phyloP scores from a whole-genome alignment of 2,888 invertebrate genomes.

The Tiliacea aurago region DNA sequence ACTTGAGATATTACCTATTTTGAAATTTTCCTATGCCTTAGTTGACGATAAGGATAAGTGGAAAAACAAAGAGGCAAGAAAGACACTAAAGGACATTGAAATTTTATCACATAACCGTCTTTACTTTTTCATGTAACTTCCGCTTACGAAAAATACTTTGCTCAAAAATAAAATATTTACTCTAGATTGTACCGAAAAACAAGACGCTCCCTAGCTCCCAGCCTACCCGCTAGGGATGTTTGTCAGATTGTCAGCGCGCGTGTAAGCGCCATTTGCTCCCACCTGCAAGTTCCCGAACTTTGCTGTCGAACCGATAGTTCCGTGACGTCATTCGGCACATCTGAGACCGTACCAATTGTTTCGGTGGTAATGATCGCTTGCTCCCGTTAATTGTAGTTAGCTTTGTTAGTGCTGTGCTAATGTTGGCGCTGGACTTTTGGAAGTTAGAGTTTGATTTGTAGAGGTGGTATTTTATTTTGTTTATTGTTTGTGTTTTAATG shows the following conservation, averaged over 20 bases:
- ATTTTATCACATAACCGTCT: neutral
- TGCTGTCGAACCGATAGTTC: conserved; percentile 46
- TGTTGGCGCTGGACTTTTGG: conserved; percentile 20
- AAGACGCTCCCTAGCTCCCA: conserved; percentile 48
- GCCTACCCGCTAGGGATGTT: conserved; percentile 69
- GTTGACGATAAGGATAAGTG: neutral
- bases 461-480: conserved; percentile 5
- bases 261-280: conserved; percentile 62
- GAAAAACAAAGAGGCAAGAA: neutral
- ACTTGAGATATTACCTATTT: neutral
- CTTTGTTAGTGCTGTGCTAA: conserved; percentile 45
- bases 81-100: neutral
- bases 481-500: conserved; percentile 5
- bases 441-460: conserved; percentile 7
- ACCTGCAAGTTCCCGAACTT: conserved; percentile 66
- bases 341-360: conserved; percentile 63
- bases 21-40: neutral
- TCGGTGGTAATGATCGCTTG: conserved; percentile 55
- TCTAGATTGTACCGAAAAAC: neutral
- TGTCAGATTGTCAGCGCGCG: conserved; percentile 74
- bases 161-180: neutral
- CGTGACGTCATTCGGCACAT: conserved; percentile 59
- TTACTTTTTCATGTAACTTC: neutral
- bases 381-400: conserved; percentile 56
- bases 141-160: neutral